A percentile compares a stretch with the other conserved stretches of the same genome.
Conservation (phyloP, 2,797 vertebrate genomes). For the Glyptemys insculpta region DNA sequence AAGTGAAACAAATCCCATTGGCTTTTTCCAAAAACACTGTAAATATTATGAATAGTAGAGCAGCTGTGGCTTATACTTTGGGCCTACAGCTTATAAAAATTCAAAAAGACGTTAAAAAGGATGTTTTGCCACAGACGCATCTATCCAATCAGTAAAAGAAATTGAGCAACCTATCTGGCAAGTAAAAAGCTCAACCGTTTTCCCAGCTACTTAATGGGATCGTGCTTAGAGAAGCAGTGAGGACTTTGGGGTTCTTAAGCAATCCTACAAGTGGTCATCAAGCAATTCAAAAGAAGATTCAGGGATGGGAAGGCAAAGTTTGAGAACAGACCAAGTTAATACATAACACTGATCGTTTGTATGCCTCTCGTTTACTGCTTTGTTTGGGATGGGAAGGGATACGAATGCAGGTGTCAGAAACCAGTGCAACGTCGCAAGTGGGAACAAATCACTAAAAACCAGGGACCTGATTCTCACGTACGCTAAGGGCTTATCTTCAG, state of each 20-base stretch:
- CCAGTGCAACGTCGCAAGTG: neutral
- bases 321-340: neutral
- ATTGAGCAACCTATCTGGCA: rapidly evolving
- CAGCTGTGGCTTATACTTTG: neutral
- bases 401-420: neutral
- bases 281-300: neutral
- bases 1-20: neutral
- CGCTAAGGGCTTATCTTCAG: neutral
- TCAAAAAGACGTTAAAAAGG: neutral
- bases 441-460: neutral
- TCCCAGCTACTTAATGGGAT: neutral
- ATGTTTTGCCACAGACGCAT: neutral
- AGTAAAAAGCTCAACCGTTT: neutral
- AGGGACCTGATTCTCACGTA: neutral
- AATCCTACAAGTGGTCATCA: no score
- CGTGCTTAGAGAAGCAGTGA: no score
- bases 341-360: neutral
- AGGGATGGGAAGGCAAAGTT: neutral
- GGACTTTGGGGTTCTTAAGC: neutral
- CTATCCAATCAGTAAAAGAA: neutral
- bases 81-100: neutral
- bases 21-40: neutral
- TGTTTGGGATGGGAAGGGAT: neutral
- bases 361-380: neutral
- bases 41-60: neutral